phyloP scores from a whole-genome alignment of 2,113 vertebrate species.

The Microtus oregoni region DNA sequence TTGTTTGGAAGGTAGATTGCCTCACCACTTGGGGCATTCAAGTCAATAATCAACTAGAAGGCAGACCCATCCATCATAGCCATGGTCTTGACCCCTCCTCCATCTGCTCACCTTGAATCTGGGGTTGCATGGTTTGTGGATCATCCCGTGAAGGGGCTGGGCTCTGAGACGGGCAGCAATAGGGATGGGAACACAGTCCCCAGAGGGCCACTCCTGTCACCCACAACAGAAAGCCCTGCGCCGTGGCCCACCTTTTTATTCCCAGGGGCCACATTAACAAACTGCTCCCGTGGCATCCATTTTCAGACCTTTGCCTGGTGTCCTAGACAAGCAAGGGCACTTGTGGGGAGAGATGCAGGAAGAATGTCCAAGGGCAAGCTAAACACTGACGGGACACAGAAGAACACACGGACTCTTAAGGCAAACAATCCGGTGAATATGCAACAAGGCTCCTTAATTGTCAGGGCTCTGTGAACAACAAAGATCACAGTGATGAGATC shows the following conservation, averaged over 20 bases:
- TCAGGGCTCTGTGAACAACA: not conserved
- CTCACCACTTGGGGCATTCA: not conserved
- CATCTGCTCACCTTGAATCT: not conserved
- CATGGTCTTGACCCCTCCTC: not conserved
- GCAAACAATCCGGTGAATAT: not conserved
- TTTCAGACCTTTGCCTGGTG: not conserved
- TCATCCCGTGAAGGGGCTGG: not conserved
- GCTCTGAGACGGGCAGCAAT: not conserved
- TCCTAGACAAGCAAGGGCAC: not conserved
- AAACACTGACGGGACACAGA: fast-evolving
- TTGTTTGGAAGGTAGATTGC: not conserved
- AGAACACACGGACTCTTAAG: not conserved
- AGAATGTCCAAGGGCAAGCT: not conserved
- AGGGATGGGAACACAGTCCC: too few species aligned
- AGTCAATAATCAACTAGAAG: not conserved
- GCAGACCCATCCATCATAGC: not conserved
- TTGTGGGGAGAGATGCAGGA: not conserved
- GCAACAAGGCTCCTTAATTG: not conserved
- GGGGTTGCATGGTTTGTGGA: not conserved
- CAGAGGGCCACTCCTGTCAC: not conserved
- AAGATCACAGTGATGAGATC: not conserved
- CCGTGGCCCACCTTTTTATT: not conserved
- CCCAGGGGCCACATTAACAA: not conserved
- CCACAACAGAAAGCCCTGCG: not conserved
- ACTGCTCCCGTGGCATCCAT: not conserved